Base-by-base conservation (phyloP, 92 coral and sea anemone species). In the Anthopleura xanthogrammica region DNA sequence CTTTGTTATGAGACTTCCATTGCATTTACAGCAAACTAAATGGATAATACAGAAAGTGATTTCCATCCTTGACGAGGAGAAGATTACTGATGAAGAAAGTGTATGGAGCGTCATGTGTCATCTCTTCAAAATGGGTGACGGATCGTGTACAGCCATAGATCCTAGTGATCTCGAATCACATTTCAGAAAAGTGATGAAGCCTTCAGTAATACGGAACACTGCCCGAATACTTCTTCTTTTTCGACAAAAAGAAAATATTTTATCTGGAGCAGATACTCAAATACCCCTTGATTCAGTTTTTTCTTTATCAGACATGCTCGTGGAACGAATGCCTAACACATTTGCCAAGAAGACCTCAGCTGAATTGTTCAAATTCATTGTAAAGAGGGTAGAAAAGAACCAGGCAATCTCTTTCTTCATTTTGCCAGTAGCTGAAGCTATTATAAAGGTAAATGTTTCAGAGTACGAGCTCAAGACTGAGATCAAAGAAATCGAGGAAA, bases 301-400 rank as follows among this genome's bases (percentile, higher is more conserved):
- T 68, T 68, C 74, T 4, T 36, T 68, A 68, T 68, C 74, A 12
- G 74, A 68, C 19, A 43, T 80, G 58, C 57, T 80, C 9, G 57
- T 23, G 13, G 73, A 80, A 50, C 41, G 60, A 65, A 40, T 42
- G 29, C 83, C 83, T n/a, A 20, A 2, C 43, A 16, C 75, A 16
- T 80, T 80, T 80, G 60, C 52, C 39, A 42, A 80, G 12, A 43
- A 66, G 52, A 80, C 83, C 52, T 80, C 83, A 13, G 72, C 20
- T 41, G 62, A 80, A 29, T 41, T 80, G 74, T 60, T 80, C 52
- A 23, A 43, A 50, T 62, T 0, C 56, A 22, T 64, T 7, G 72
- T 43, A 17, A 22, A 80, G 56, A 9, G 75, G 58, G 19, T 41
- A 52, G 74, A 62, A 64, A 13, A 68, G 74, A 68, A 68, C 43